Evolutionary conservation across 2,113 vertebrate genomes (phyloP).

Genomic region (Labeo catla): DNA sequence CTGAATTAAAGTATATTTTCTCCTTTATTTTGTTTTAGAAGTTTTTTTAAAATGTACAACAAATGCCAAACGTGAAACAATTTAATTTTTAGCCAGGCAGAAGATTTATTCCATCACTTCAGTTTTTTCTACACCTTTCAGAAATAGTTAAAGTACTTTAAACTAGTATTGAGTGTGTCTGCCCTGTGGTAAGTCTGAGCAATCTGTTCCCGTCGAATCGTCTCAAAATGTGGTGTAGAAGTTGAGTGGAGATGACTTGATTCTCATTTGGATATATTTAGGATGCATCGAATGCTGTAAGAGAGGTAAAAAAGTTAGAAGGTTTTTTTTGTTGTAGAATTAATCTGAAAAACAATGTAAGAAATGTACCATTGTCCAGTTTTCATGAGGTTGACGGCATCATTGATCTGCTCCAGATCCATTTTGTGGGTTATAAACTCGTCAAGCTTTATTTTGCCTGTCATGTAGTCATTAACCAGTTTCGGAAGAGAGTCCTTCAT

Average conservation of each 20-base stretch:
- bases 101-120: neutral
- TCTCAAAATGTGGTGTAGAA: neutral
- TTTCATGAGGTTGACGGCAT: conserved; percentile 78
- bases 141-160: neutral
- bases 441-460: conserved; percentile 79
- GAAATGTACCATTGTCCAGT: conserved; percentile 73
- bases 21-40: conserved; percentile 38
- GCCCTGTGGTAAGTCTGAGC: neutral
- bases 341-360: neutral
- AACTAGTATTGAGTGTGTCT: neutral
- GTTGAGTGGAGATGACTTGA: neutral
- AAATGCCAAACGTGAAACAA: conserved; percentile 10
- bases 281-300: conserved; percentile 85
- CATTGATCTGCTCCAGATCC: conserved; percentile 77
- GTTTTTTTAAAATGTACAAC: neutral
- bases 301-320: conserved; percentile 45
- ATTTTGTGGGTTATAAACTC: conserved; percentile 77
- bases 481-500: conserved; percentile 71
- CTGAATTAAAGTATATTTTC: conserved; percentile 59
- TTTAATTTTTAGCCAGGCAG: neutral
- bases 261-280: conserved; percentile 73
- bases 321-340: neutral
- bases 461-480: conserved; percentile 76
- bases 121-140: neutral
- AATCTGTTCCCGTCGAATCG: neutral